phyloP scores from a whole-genome alignment of 2,797 vertebrate genomes.

The Anguilla pacifica region DNA sequence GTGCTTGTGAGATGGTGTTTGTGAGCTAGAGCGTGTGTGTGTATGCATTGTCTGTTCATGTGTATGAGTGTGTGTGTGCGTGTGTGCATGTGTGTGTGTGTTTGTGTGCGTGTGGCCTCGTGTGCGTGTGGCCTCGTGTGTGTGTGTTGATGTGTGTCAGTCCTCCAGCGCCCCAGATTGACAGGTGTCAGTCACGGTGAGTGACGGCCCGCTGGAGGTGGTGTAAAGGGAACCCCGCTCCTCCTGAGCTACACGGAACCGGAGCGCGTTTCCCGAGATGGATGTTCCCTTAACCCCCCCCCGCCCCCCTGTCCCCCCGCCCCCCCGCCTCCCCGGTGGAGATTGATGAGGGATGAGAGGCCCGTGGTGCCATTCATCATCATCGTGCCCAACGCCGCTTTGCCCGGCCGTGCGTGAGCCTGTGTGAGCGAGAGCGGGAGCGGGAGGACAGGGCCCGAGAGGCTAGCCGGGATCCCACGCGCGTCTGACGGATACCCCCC shows the following conservation, averaged over 20 bases:
- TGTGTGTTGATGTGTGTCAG: slow-evolving; percentile 38
- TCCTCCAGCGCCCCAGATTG: slow-evolving; percentile 73
- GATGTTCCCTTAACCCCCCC: slow-evolving; percentile 86
- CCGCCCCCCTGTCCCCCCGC: neutral
- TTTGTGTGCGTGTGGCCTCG: slow-evolving; percentile 41
- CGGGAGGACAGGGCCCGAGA: slow-evolving; percentile 84
- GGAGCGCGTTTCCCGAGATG: slow-evolving; percentile 92
- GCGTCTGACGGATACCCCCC: slow-evolving; percentile 81
- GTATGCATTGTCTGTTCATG: slow-evolving; percentile 7
- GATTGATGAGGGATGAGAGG: slow-evolving; percentile 98
- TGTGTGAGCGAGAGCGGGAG: slow-evolving; percentile 81
- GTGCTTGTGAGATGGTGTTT: neutral
- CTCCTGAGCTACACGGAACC: slow-evolving; percentile 87
- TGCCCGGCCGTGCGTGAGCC: slow-evolving; percentile 82
- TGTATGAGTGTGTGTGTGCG: slow-evolving; percentile 3
- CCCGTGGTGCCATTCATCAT: slow-evolving; percentile 98
- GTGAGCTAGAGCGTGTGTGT: slow-evolving; percentile 46
- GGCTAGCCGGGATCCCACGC: slow-evolving; percentile 79
- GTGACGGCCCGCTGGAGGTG: slow-evolving; percentile 75
- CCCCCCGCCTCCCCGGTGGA: slow-evolving; percentile 50
- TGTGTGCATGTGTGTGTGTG: slow-evolving; percentile 16
- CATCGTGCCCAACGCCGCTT: slow-evolving; percentile 98
- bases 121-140: slow-evolving; percentile 50
- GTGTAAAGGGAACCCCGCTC: slow-evolving; percentile 88
- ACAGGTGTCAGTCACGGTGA: slow-evolving; percentile 89